Evolutionary conservation across 2,113 vertebrate species (phyloP).

Genomic region (Callithrix jacchus): DNA sequence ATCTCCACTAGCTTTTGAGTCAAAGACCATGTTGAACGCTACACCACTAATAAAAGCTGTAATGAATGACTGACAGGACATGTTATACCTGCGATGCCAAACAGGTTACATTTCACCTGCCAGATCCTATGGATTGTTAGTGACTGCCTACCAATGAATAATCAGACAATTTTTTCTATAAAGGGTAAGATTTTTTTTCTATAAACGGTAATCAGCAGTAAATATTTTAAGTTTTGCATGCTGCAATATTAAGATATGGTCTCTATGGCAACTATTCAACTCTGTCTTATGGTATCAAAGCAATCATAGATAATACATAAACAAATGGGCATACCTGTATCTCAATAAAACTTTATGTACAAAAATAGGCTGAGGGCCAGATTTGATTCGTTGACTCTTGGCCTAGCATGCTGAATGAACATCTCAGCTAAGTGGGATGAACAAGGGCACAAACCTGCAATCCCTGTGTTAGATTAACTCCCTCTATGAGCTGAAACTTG

Average conservation of each 20-base stretch:
- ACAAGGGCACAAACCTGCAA: background rate
- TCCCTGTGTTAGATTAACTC: background rate
- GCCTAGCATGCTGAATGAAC: background rate
- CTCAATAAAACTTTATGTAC: slow-evolving; percentile 36
- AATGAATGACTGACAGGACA: background rate
- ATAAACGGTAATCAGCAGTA: background rate
- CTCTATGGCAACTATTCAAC: background rate
- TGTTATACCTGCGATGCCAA: background rate
- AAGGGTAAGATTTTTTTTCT: background rate
- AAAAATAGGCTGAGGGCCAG: background rate
- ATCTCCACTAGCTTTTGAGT: background rate
- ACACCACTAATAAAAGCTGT: background rate
- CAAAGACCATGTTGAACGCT: background rate
- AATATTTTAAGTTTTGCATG: background rate
- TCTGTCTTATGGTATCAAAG: background rate
- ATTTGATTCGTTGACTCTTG: background rate
- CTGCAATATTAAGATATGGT: background rate
- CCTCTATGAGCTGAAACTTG: background rate
- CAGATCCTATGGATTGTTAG: background rate
- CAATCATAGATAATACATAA: background rate
- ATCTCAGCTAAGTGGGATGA: background rate
- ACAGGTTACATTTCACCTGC: background rate
- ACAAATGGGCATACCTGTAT: background rate
- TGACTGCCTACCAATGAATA: background rate
- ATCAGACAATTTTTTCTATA: background rate